phyloP scores from a whole-genome alignment of 2,888 invertebrate species.

The Agrochola litura region DNA sequence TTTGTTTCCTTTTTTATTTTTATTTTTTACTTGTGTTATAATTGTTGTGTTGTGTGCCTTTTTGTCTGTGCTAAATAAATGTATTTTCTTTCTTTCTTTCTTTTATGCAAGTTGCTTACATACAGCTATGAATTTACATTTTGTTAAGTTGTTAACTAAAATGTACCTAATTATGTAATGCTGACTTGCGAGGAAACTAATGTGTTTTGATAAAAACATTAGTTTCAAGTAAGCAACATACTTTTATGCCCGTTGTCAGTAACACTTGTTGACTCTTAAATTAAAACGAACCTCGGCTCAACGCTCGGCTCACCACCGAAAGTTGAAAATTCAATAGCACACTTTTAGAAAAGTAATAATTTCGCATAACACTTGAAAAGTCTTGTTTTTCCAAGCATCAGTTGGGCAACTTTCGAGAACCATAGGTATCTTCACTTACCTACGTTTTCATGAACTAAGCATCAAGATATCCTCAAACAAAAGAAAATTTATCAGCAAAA shows the following conservation, averaged over 20 bases:
- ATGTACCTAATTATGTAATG: background rate
- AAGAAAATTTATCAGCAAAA: conserved; percentile 7
- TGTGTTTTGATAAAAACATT: background rate
- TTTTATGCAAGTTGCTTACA: no score
- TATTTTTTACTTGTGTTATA: no score
- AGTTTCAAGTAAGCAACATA: background rate
- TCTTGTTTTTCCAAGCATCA: background rate
- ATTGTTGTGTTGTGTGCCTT: no score
- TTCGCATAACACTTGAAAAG: background rate
- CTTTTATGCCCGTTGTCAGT: background rate
- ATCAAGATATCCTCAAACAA: background rate
- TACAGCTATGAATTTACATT: no score
- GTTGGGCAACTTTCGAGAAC: background rate
- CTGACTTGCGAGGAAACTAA: background rate
- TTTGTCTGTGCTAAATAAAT: no score
- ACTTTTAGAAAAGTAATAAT: background rate
- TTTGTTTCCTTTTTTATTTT: no score
- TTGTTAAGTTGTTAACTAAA: background rate
- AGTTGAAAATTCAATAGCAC: background rate
- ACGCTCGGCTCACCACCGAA: background rate
- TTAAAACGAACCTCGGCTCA: no score
- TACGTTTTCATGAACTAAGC: background rate
- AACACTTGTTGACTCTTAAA: background rate
- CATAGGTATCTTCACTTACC: no score
- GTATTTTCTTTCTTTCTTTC: no score